Evolutionary conservation across 2,797 vertebrate species (phyloP).

Genomic region (Myotis myotis): DNA sequence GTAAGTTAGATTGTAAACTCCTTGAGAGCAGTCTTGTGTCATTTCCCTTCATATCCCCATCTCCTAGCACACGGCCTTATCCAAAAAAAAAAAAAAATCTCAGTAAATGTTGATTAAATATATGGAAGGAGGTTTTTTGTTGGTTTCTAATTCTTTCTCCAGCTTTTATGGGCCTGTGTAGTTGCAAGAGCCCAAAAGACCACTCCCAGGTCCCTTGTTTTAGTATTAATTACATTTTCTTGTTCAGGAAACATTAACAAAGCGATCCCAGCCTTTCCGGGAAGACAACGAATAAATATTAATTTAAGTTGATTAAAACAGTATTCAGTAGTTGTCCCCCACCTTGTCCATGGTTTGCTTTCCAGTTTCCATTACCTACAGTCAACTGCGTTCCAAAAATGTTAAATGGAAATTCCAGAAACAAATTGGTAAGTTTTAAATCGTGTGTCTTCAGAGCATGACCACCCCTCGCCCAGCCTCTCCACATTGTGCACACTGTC

Average conservation of each 20-base stretch:
- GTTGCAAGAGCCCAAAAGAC: background rate
- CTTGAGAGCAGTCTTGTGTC: background rate
- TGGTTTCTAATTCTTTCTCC: background rate
- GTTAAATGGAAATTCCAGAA: background rate
- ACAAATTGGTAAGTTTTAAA: background rate
- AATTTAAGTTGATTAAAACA: background rate
- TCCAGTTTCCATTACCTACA: background rate
- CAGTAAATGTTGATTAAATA: background rate
- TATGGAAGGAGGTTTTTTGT: background rate
- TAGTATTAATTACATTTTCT: background rate
- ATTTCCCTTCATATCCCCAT: background rate
- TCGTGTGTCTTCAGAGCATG: background rate
- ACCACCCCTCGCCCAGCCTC: background rate
- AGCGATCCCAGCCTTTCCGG: background rate
- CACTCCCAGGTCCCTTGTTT: background rate
- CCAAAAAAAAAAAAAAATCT: background rate
- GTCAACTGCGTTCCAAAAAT: background rate
- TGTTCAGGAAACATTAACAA: background rate
- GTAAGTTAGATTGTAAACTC: background rate
- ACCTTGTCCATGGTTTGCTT: background rate
- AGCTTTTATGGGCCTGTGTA: background rate
- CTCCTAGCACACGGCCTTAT: background rate
- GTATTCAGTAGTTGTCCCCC: background rate
- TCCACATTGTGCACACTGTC: background rate
- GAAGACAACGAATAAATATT: background rate